Evolutionary conservation across 2,113 vertebrate genomes (phyloP).

Genomic region (Ranitomeya imitator): DNA sequence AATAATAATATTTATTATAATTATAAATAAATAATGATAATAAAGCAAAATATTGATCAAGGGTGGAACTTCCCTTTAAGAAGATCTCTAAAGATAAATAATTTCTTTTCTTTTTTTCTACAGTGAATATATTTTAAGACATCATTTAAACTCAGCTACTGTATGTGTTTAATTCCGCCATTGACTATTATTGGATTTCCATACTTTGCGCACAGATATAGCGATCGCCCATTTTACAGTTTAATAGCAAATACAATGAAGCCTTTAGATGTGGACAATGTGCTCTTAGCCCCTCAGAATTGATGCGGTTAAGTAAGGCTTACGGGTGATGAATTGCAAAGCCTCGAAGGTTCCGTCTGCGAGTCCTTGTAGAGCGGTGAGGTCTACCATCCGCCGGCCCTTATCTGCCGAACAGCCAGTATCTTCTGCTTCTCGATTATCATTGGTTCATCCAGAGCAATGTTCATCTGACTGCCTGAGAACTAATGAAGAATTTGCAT

Average conservation of each 20-base stretch:
- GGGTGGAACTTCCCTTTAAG: background rate
- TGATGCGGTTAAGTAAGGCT: conserved; percentile 46
- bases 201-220: background rate
- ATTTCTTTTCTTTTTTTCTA: background rate
- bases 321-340: conserved; percentile 46
- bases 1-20: no score
- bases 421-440: background rate
- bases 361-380: conserved; percentile 12
- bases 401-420: conserved; percentile 18
- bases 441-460: conserved; percentile 16
- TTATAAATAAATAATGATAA: no score
- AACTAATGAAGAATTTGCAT: conserved; percentile 37
- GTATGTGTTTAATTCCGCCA: conserved; percentile 8
- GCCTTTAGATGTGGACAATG: conserved; percentile 45
- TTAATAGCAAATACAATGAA: conserved; percentile 50
- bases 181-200: conserved; percentile 15
- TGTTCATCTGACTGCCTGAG: conserved; percentile 15
- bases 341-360: background rate
- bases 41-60: background rate
- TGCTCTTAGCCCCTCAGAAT: conserved; percentile 34
- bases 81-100: background rate
- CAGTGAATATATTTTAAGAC: background rate
- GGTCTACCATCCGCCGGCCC: conserved; percentile 18
- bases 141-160: conserved; percentile 10
- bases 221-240: conserved; percentile 45